Evolutionary conservation across 2,888 invertebrate genomes (phyloP), one percentile per base, ranked within the genome.

Genomic region (Chironomus riparius): DNA sequence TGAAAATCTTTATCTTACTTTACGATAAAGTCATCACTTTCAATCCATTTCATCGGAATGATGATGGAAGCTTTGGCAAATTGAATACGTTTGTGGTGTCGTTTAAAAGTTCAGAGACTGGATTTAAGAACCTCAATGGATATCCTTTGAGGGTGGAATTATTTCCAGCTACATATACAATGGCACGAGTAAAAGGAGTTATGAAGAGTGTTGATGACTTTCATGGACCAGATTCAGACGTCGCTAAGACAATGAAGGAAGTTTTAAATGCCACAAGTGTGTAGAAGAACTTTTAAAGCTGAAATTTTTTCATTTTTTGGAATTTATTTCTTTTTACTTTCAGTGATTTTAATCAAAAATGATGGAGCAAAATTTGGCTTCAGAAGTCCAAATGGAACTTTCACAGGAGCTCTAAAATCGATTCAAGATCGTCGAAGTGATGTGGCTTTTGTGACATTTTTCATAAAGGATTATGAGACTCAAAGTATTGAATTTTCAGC

Each of bases 391-490:
- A 82, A 85, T 78, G 85, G 84, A 0, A 81, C 82, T 0, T 83
- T 79, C 12, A 81, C 79, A 56, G 85, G 85, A 3, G 83, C 82
- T 4, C 78, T 85, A 3, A 83, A 83, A 2, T 82, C 82, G 4
- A 77, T 83, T 0, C 79, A 83, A 48, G 81, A 81, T 4, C 78
- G 79, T 10, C 81, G 83, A 77, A 79, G 81, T 18, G 85, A 85
- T 77, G 80, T 85, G 0, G 81, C 82, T 3, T 79, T 84, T 75
- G 81, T 83, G 1, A 83, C 84, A 0, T 82, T 83, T 77, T 85
- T 85, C 76, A 79, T 85, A 2, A 85, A 85, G 78, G 83, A 83
- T 72, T 85, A 85, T 77, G 80, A 82, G 0, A 80, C 83, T 2
- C 77, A 79, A 0, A 81, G 81, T 2, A 77, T 85, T 0, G 82